These are phyloP conservation scores for Eulimnadia texana DNA, from an alignment of 1,140 invertebrate genomes.

Conservation along the genomic window DNA sequence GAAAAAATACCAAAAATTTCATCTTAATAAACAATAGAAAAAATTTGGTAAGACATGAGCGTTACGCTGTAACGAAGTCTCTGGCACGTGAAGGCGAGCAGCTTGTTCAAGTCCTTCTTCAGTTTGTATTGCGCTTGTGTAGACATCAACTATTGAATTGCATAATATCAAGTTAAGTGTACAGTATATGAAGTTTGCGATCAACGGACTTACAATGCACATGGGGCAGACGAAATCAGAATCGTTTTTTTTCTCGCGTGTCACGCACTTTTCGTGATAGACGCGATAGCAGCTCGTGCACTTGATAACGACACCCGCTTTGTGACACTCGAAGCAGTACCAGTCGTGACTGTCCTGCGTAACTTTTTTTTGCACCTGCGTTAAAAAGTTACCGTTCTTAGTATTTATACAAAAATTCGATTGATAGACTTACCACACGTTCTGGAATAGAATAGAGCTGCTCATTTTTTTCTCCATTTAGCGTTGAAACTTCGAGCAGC, in stretches of 20 bases:
- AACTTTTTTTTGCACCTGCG: conserved; percentile 21
- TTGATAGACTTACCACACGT: too few species aligned
- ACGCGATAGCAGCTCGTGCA: conserved; percentile 50
- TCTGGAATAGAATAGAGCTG: too few species aligned
- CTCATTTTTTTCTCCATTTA: too few species aligned
- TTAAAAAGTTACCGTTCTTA: neutral
- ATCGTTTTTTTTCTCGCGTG: conserved; percentile 30
- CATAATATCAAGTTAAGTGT: neutral
- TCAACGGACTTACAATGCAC: conserved; percentile 32
- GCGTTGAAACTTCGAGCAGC: too few species aligned
- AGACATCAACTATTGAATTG: neutral
- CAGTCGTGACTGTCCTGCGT: conserved; percentile 43
- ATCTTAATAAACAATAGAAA: neutral
- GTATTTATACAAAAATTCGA: neutral
- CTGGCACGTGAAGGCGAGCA: neutral
- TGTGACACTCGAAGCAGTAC: conserved; percentile 63
- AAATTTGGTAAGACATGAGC: neutral
- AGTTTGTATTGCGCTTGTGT: neutral
- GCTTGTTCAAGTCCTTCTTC: neutral
- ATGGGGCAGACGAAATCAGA: conserved; percentile 34
- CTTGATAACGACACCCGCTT: conserved; percentile 42
- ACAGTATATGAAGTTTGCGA: neutral
- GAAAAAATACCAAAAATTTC: neutral
- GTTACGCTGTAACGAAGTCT: neutral
- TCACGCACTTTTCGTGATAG: conserved; percentile 47